Evolutionary conservation across 2,888 invertebrate species (phyloP).

Genomic region (Eupeodes luniger): DNA sequence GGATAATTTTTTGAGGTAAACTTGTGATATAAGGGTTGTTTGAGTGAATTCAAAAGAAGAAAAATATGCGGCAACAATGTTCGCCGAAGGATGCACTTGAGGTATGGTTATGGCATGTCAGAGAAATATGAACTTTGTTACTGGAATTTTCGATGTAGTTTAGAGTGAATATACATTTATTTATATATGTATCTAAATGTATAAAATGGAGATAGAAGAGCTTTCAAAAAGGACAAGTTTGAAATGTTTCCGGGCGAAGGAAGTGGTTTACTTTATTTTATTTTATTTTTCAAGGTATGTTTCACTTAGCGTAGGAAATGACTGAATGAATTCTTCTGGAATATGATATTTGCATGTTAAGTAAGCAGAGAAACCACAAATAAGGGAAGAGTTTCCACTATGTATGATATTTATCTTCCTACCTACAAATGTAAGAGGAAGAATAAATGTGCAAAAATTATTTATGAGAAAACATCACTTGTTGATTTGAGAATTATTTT

Average conservation of each 20-base stretch:
- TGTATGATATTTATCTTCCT: neutral
- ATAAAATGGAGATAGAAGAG: neutral
- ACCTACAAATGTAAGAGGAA: neutral
- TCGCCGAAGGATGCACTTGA: conserved; percentile 61
- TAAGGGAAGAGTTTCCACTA: neutral
- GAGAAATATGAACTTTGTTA: conserved; percentile 56
- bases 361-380: conserved; percentile 5
- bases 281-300: neutral
- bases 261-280: conserved; percentile 13
- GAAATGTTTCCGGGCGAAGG: conserved; percentile 49
- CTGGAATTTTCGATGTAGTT: conserved; percentile 31
- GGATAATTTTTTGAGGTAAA: conserved; percentile 36
- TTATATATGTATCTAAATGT: neutral
- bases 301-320: conserved; percentile 47
- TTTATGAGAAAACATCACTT: no score
- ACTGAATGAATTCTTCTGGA: conserved; percentile 40
- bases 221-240: conserved; percentile 37
- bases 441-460: no score
- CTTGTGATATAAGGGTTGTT: conserved; percentile 5
- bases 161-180: neutral
- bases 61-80: conserved; percentile 46
- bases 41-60: conserved; percentile 35
- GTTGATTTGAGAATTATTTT: no score
- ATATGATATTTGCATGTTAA: conserved; percentile 35
- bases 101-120: conserved; percentile 46